Conservation (phyloP, 2,888 invertebrate species). For the Dicycla oo region DNA sequence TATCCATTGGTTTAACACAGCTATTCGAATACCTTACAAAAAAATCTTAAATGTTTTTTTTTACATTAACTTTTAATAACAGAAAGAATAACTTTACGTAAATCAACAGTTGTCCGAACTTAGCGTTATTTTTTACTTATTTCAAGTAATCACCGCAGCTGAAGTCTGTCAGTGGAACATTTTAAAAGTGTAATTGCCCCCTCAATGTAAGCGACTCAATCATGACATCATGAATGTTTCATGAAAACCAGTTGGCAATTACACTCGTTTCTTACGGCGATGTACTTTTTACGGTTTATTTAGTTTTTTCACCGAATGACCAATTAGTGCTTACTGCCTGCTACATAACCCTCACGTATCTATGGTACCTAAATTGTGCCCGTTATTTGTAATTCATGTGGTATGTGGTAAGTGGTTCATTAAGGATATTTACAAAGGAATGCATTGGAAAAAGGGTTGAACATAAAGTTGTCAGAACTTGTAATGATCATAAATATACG, state of each 20-base stretch:
- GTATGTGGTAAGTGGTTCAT: conserved; percentile 47
- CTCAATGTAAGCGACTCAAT: conserved; percentile 80
- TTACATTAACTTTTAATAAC: conserved; percentile 32
- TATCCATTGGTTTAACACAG: conserved; percentile 20
- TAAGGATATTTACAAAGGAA: conserved; percentile 39
- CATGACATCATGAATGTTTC: conserved; percentile 84
- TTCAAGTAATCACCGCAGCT: conserved; percentile 62
- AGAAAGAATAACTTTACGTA: conserved; percentile 46
- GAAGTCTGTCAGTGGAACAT: conserved; percentile 65
- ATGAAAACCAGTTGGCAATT: conserved; percentile 82
- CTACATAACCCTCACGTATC: conserved; percentile 62
- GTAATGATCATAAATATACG: conserved; percentile 2
- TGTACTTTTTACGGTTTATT: conserved; percentile 65
- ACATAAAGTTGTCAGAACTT: conserved; percentile 11
- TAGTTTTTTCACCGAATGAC: conserved; percentile 76
- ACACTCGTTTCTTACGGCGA: conserved; percentile 69
- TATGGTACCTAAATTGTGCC: conserved; percentile 45
- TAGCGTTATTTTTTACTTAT: conserved; percentile 57
- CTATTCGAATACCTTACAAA: conserved; percentile 12
- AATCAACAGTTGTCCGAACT: conserved; percentile 45
- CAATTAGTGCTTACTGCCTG: conserved; percentile 79
- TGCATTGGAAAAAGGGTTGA: conserved; percentile 4
- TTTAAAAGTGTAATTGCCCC: conserved; percentile 75
- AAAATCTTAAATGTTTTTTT: conserved; percentile 16
- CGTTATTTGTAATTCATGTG: conserved; percentile 48